Evolutionary conservation across 2,888 invertebrate species (phyloP).

Genomic region (Drosophila demipolita): DNA sequence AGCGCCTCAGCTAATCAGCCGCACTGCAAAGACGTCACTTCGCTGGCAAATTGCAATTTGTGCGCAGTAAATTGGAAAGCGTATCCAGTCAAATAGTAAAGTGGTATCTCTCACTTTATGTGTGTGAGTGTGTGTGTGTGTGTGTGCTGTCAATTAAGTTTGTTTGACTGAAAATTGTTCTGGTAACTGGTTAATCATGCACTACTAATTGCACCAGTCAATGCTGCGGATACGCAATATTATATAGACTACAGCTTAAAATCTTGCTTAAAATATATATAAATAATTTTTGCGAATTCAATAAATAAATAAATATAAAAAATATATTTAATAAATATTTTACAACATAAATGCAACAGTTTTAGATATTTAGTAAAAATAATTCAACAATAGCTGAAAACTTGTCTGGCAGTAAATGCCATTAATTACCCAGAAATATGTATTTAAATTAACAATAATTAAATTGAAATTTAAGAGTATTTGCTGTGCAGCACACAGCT

Average conservation of each 20-base stretch:
- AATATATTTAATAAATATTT: background rate
- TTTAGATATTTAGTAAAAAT: background rate
- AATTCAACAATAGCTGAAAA: background rate
- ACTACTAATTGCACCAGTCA: background rate
- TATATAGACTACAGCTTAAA: background rate
- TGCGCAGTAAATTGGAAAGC: conserved; percentile 43
- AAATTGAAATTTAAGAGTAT: background rate
- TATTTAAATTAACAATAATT: background rate
- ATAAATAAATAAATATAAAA: too few relatives aligned
- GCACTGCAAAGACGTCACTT: conserved; percentile 17
- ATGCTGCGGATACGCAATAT: conserved; percentile 15
- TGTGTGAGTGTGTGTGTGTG: too few relatives aligned
- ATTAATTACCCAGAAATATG: background rate
- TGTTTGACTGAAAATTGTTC: conserved; percentile 22
- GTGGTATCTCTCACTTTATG: background rate
- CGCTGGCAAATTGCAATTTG: conserved; percentile 55
- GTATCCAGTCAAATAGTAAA: conserved; percentile 18
- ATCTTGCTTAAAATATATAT: background rate
- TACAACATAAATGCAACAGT: background rate
- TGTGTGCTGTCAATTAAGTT: conserved; percentile 26
- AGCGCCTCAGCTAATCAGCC: conserved; percentile 55
- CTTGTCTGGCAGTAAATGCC: background rate
- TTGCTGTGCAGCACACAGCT: background rate
- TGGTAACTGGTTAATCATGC: background rate
- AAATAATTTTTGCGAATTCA: too few relatives aligned